Evolutionary conservation across 2,888 invertebrate species (phyloP), one percentile per base, ranked within the genome.

Genomic region (Eutolmus rufibarbis): DNA sequence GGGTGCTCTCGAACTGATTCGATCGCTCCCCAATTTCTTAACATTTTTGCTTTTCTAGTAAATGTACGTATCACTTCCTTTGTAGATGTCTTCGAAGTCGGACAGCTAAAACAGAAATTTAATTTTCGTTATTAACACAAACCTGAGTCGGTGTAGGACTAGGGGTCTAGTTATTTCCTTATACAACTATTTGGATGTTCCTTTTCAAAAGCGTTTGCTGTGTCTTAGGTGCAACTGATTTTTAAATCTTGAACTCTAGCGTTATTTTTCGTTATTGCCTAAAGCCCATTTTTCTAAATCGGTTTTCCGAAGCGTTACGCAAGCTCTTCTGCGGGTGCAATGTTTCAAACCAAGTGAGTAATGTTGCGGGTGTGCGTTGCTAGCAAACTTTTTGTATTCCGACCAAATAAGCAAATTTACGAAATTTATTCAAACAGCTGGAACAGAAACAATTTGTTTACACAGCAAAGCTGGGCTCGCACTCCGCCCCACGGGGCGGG

Each of bases 11-110:
- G 46, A 51, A 51, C 12, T 51, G 46, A 51, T n/a, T 51, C 40
- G 40, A 43, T 79, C 23, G 28, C 79, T 19, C n/a, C 46, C 16
- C 14, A 40, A 23, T 79, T 40, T 79, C 16, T 88, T 77, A 82
- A 82, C 7, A 46, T 74, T 85, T 76, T 87, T 93, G 92, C 91
- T 92, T 93, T 91, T 91, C 95, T 96, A 96, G 94, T 94, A 97
- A 95, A 97, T 97, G 95, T 97, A 97, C 92, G 97, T 97, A 95
- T 96, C 96, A 94, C 97, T 97, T 95, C 94, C 91, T 91, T 92
- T 95, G 94, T 94, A 94, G 90, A 92, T 95, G 94, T 95, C 94
- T 93, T 95, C 94, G 94, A 95, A 94, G 91, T 94, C 95, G 94
- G 94, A 95, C 95, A 85, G 85, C 85, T 85, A 85, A 85, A 85